phyloP scores from a whole-genome alignment of 2,888 invertebrate species.

The Philopedon plagiatum region DNA sequence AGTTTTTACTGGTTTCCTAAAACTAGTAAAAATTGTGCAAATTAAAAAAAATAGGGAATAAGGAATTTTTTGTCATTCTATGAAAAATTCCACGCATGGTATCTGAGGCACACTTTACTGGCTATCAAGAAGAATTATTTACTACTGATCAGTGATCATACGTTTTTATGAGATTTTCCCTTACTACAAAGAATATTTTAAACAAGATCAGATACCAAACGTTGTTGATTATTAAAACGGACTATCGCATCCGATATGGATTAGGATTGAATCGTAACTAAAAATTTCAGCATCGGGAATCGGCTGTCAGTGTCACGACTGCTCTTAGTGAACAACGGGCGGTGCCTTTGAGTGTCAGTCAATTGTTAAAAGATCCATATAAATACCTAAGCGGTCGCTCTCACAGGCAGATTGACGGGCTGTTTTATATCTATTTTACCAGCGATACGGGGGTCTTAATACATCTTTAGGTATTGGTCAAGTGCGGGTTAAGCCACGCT shows the following conservation, averaged over 20 bases:
- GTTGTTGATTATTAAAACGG: slow-evolving; percentile 57
- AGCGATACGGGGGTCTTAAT: slow-evolving; percentile 34
- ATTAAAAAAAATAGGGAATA: too few species aligned
- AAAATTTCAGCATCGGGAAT: slow-evolving; percentile 60
- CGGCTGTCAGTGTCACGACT: slow-evolving; percentile 59
- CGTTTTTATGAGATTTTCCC: too few species aligned
- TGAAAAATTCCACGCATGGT: too few species aligned
- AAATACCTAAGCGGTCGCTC: slow-evolving; percentile 59
- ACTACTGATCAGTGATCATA: too few species aligned
- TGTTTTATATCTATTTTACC: slow-evolving; percentile 41
- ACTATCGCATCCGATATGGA: slow-evolving; percentile 56
- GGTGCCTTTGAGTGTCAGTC: slow-evolving; percentile 64
- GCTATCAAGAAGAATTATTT: too few species aligned
- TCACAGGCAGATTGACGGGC: slow-evolving; percentile 42
- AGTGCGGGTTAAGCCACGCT: too few species aligned
- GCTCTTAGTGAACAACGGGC: slow-evolving; percentile 60
- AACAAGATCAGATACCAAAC: too few species aligned
- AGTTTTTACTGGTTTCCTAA: too few species aligned
- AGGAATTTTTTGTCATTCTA: too few species aligned
- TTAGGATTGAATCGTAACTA: slow-evolving; percentile 61
- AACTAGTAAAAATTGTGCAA: too few species aligned
- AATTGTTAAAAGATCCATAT: slow-evolving; percentile 65
- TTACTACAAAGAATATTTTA: too few species aligned
- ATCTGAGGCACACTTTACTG: too few species aligned
- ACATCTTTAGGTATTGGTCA: not conserved